phyloP scores from a whole-genome alignment of 2,888 invertebrate species.

The Incurvaria masculella region DNA sequence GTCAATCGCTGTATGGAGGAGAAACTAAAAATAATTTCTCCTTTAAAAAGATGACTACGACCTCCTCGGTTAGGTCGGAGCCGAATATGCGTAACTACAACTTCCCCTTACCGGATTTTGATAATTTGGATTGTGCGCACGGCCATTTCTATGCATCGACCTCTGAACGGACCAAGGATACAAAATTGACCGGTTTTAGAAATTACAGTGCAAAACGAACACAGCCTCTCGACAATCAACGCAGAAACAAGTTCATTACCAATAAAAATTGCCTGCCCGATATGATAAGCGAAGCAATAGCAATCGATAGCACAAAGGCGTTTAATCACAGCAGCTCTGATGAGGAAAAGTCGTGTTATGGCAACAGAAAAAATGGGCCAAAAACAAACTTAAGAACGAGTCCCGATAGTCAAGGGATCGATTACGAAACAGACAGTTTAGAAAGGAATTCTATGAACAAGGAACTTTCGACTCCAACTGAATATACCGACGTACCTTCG shows the following conservation, averaged over 20 bases:
- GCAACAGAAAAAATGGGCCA: constrained; percentile 29
- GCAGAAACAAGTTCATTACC: constrained; percentile 25
- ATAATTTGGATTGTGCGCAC: constrained; percentile 22
- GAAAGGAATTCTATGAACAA: constrained; percentile 58
- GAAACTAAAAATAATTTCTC: constrained; percentile 24
- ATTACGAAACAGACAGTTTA: constrained; percentile 73
- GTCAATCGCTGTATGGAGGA: constrained; percentile 16
- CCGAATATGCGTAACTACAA: constrained; percentile 39
- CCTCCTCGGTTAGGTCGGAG: constrained; percentile 45
- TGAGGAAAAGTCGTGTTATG: constrained; percentile 43
- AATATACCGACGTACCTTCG: constrained; percentile 62
- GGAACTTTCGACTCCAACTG: constrained; percentile 57
- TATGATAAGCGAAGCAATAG: constrained; percentile 66
- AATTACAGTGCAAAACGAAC: constrained; percentile 27
- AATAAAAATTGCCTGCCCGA: constrained; percentile 52
- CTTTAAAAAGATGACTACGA: constrained; percentile 29
- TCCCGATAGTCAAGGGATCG: constrained; percentile 49
- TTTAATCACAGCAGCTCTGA: constrained; percentile 42
- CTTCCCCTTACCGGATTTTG: constrained; percentile 40
- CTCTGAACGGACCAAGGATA: constrained; percentile 31
- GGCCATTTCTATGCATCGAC: constrained; percentile 31
- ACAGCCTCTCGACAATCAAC: constrained; percentile 22
- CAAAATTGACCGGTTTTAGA: constrained; percentile 30
- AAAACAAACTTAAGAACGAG: constrained; percentile 24
- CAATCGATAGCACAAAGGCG: constrained; percentile 45